Conservation (phyloP, 2,888 invertebrate genomes). For the Parnassius smintheus region DNA sequence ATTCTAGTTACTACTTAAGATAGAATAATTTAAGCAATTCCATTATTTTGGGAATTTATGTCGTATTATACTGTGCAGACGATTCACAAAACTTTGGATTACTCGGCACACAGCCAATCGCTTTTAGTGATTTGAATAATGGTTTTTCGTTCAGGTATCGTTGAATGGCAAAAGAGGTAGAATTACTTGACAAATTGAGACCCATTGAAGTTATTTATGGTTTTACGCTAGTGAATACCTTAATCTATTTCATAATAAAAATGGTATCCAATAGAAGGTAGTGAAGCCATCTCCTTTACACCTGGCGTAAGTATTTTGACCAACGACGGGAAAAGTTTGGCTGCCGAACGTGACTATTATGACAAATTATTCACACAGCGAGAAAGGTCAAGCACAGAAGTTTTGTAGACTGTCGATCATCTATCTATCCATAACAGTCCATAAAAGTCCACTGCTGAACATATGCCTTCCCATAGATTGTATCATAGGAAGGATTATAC, state of each 20-base stretch:
- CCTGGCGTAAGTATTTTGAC: too few relatives aligned
- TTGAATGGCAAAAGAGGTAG: conserved; percentile 10
- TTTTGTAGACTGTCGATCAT: too few relatives aligned
- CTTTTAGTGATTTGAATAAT: conserved; percentile 25
- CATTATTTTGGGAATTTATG: conserved; percentile 18
- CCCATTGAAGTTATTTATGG: conserved; percentile 2
- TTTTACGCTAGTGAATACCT: background rate
- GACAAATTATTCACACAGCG: too few relatives aligned
- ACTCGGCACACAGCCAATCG: conserved; percentile 21
- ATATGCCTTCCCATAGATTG: too few relatives aligned
- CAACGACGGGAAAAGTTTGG: too few relatives aligned
- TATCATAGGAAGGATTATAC: too few relatives aligned
- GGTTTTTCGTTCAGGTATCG: conserved; percentile 19
- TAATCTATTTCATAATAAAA: background rate
- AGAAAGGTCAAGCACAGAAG: too few relatives aligned
- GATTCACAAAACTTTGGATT: conserved; percentile 17
- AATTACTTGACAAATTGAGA: conserved; percentile 11
- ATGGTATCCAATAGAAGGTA: too few relatives aligned
- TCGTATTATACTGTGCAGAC: conserved; percentile 12
- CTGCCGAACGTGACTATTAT: too few relatives aligned
- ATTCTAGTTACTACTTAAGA: conserved; percentile 7
- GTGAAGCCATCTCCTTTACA: too few relatives aligned
- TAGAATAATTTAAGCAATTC: conserved; percentile 18
- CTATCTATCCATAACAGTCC: too few relatives aligned
- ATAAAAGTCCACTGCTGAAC: too few relatives aligned